These are phyloP conservation scores for Hemistola chrysoprasaria DNA, from an alignment of 2,888 invertebrate species.

Conservation along the genomic window DNA sequence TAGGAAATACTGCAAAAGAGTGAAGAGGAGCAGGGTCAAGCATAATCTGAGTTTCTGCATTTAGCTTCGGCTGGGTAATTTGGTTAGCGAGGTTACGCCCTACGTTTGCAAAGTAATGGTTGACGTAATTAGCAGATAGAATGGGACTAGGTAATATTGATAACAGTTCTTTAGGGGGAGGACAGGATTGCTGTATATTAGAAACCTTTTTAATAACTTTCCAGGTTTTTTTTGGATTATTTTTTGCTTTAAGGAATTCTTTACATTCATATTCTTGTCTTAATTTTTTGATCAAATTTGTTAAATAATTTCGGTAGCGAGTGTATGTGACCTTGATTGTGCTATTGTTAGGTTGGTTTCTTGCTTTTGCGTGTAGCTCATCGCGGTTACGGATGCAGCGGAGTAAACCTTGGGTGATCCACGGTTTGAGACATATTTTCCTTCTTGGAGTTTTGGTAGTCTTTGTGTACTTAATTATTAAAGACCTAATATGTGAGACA, in stretches of 20 bases:
- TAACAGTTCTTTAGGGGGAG: not conserved
- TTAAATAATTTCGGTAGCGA: slow-evolving; percentile 31
- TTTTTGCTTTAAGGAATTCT: slow-evolving; percentile 9
- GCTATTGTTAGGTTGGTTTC: no score
- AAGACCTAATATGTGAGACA: slow-evolving; percentile 1
- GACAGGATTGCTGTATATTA: not conserved
- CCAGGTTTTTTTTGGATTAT: slow-evolving; percentile 18
- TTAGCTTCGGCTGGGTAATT: not conserved
- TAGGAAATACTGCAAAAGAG: slow-evolving; percentile 6
- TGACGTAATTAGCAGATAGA: slow-evolving; percentile 1
- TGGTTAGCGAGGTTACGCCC: slow-evolving; percentile 4
- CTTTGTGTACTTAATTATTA: not conserved
- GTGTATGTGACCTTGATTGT: slow-evolving; percentile 18
- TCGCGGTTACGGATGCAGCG: slow-evolving; percentile 29
- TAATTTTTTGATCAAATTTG: slow-evolving; percentile 23
- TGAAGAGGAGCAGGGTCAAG: not conserved
- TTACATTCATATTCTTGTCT: slow-evolving; percentile 23
- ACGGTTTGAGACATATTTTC: slow-evolving; percentile 20
- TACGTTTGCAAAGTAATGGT: slow-evolving; percentile 10
- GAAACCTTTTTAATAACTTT: slow-evolving; percentile 16
- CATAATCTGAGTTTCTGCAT: no score
- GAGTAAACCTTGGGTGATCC: slow-evolving; percentile 26
- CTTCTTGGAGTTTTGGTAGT: not conserved
- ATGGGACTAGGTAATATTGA: not conserved
- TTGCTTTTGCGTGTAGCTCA: slow-evolving; percentile 17